Percentiles rank a stretch among this genome's conserved stretches.
phyloP scores from a whole-genome alignment of 2,113 vertebrate genomes.

The Elephas maximus region DNA sequence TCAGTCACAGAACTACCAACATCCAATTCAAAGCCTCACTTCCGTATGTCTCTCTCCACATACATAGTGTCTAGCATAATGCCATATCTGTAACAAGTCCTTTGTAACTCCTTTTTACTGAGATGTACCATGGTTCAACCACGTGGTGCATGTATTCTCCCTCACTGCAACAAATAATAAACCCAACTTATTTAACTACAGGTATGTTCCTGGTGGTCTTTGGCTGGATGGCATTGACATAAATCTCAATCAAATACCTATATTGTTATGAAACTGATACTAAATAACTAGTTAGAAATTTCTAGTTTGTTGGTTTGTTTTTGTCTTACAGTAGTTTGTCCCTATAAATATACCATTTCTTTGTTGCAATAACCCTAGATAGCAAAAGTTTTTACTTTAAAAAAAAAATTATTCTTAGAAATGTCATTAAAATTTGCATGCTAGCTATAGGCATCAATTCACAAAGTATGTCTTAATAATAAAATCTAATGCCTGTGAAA shows the following conservation, averaged over 20 bases:
- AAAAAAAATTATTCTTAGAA: background rate
- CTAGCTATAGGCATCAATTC: background rate
- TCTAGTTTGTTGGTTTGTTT: accelerated
- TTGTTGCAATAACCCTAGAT: background rate
- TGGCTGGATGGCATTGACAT: too few relatives aligned
- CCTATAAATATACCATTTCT: background rate
- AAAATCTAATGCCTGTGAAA: background rate
- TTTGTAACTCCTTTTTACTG: background rate
- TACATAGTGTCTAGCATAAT: background rate
- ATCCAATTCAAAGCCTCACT: background rate
- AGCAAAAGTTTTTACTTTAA: background rate
- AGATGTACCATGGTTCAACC: accelerated
- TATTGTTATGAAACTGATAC: background rate
- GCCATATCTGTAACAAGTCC: background rate
- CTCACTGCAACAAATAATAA: background rate
- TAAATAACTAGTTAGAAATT: background rate
- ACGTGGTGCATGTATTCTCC: background rate
- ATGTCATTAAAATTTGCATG: background rate
- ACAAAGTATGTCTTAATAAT: background rate
- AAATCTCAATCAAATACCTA: background rate
- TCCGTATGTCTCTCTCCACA: background rate
- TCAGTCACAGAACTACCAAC: background rate
- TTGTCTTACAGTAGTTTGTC: background rate
- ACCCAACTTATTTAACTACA: background rate
- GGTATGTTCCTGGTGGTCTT: background rate